phyloP scores from a whole-genome alignment of 2,888 invertebrate species.

The Callyntrura sp. region DNA sequence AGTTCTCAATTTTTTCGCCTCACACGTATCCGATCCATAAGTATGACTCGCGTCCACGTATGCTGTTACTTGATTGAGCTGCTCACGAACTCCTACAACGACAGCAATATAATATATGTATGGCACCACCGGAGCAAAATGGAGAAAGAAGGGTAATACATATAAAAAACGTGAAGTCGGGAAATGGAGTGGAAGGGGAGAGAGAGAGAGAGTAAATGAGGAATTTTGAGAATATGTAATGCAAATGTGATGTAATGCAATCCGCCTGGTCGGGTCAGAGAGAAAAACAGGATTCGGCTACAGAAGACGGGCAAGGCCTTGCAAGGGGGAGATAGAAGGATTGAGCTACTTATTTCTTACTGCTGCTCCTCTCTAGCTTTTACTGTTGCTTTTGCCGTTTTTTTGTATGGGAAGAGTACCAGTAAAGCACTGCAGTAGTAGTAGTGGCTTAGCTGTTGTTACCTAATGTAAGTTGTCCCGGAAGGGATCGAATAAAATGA shows the following conservation, averaged over 20 bases:
- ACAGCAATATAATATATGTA: not conserved
- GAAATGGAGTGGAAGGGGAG: no score
- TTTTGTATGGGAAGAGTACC: not conserved
- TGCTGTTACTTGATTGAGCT: conserved; percentile 87
- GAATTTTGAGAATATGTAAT: no score
- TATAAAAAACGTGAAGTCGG: no score
- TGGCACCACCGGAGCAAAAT: not conserved
- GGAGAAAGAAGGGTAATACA: not conserved
- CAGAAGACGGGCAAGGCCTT: not conserved
- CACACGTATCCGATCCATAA: conserved; percentile 87
- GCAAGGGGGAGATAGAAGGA: not conserved
- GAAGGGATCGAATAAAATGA: conserved; percentile 86
- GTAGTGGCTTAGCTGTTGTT: conserved; percentile 42
- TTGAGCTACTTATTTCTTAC: not conserved
- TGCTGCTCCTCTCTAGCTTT: no score
- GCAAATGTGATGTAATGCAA: not conserved
- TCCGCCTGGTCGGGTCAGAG: not conserved
- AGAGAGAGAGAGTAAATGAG: no score
- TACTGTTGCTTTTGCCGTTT: no score
- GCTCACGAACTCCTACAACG: conserved; percentile 86
- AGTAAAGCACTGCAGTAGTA: not conserved
- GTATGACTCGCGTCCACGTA: conserved; percentile 86
- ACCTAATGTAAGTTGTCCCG: conserved; percentile 87
- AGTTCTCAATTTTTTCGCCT: conserved; percentile 85
- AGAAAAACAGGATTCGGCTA: no score